Evolutionary conservation across 1,140 invertebrate species (phyloP).

Genomic region (Mycetomoellerius zeteki): DNA sequence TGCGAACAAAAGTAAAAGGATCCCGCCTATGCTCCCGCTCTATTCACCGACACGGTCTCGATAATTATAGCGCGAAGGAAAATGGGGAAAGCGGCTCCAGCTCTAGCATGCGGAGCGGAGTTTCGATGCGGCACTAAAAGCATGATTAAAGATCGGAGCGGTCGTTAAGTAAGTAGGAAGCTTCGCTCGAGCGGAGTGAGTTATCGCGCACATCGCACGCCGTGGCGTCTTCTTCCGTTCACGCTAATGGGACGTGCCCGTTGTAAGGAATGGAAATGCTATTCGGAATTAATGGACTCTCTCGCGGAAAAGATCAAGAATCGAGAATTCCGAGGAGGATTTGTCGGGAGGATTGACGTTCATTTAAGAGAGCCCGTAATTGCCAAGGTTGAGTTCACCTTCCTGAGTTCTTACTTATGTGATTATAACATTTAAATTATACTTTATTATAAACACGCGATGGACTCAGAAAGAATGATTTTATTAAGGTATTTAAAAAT

Average conservation of each 20-base stretch:
- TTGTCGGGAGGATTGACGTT: background rate
- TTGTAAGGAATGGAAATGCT: conserved; percentile 16
- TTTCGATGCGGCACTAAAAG: conserved; percentile 46
- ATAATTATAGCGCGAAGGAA: conserved; percentile 51
- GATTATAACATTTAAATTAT: background rate
- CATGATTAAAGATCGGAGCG: conserved; percentile 56
- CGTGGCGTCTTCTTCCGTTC: conserved; percentile 27
- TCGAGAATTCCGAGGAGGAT: background rate
- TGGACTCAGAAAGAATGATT: background rate
- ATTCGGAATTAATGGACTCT: conserved; percentile 27
- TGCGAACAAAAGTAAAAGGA: conserved; percentile 55
- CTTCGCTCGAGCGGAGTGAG: conserved; percentile 40
- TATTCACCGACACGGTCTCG: conserved; percentile 43
- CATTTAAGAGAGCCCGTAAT: background rate
- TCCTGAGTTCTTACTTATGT: background rate
- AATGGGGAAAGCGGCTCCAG: conserved; percentile 54
- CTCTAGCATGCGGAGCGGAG: background rate
- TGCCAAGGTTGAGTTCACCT: background rate
- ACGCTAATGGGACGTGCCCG: conserved; percentile 20
- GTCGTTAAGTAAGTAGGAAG: conserved; percentile 58
- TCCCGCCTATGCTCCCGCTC: conserved; percentile 2
- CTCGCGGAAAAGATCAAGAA: background rate
- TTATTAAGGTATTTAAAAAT: no score
- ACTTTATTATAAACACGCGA: background rate
- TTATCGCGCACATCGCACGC: conserved; percentile 35